Conservation (phyloP, 1,140 invertebrate genomes). For the Diabrotica undecimpunctata region DNA sequence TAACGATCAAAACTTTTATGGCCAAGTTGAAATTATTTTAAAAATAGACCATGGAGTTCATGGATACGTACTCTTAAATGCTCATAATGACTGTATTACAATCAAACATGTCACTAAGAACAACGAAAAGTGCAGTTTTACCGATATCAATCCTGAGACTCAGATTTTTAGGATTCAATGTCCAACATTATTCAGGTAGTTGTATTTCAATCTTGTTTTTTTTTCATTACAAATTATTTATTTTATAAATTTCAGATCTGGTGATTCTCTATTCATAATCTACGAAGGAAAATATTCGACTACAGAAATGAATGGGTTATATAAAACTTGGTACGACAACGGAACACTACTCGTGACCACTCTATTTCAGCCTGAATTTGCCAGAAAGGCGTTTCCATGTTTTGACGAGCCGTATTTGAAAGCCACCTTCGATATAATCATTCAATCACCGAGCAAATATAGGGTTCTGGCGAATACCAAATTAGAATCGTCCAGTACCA, state of each 20-base stretch:
- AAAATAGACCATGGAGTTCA: not conserved
- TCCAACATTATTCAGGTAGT: not conserved
- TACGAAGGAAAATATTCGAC: slow-evolving; percentile 8
- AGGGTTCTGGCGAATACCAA: slow-evolving; percentile 9
- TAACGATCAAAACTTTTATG: not conserved
- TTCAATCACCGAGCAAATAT: slow-evolving; percentile 40
- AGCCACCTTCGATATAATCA: slow-evolving; percentile 68
- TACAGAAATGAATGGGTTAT: slow-evolving; percentile 25
- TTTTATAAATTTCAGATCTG: not conserved
- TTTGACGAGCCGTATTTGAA: slow-evolving; percentile 87
- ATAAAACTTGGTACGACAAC: slow-evolving; percentile 24
- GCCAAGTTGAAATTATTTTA: slow-evolving; percentile 1
- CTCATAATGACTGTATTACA: not conserved
- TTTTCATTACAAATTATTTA: too few relatives aligned
- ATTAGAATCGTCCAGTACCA: not conserved
- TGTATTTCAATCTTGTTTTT: too few relatives aligned
- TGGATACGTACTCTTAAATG: not conserved
- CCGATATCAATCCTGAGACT: not conserved
- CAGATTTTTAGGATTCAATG: not conserved
- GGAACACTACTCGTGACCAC: slow-evolving; percentile 52
- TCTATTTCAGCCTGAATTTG: slow-evolving; percentile 80
- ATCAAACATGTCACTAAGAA: not conserved
- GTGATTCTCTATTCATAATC: not conserved
- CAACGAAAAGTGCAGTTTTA: not conserved
- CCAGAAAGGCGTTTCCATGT: slow-evolving; percentile 82